phyloP scores from a whole-genome alignment of 2,888 invertebrate genomes.

The Tholera decimalis region DNA sequence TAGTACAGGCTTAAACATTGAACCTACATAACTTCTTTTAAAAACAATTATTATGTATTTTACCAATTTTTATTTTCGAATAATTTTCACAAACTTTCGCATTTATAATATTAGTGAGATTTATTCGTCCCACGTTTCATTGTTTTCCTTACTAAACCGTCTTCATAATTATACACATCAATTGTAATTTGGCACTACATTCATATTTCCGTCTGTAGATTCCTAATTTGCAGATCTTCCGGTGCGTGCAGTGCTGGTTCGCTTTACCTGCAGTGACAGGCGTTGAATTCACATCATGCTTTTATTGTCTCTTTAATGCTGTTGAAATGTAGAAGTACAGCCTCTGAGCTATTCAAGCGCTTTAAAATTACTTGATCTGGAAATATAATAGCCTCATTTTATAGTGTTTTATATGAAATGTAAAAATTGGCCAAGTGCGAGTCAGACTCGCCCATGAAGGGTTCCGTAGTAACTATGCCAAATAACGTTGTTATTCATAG shows the following conservation, averaged over 20 bases:
- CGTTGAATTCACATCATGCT: conserved; percentile 66
- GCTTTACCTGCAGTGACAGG: conserved; percentile 64
- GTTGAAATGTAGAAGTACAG: conserved; percentile 18
- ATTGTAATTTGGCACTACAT: conserved; percentile 18
- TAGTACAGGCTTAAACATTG: no score
- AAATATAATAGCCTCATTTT: conserved; percentile 6
- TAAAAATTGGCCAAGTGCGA: no score
- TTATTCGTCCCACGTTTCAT: background rate
- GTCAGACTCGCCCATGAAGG: no score
- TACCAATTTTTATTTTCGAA: no score
- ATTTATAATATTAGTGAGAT: background rate
- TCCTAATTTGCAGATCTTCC: conserved; percentile 42
- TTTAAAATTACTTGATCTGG: conserved; percentile 16
- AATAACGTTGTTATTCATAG: no score
- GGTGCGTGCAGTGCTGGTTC: conserved; percentile 30
- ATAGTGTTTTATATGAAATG: background rate
- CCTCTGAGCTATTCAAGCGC: conserved; percentile 18
- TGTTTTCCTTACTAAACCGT: background rate
- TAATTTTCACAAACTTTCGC: no score
- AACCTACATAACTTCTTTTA: no score
- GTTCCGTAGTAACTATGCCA: no score
- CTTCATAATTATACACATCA: conserved; percentile 8
- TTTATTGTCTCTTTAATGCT: conserved; percentile 71
- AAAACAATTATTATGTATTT: no score
- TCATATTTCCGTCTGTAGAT: conserved; percentile 23